phyloP scores from a whole-genome alignment of 2,113 vertebrate species.

The Melanerpes aurifrons region DNA sequence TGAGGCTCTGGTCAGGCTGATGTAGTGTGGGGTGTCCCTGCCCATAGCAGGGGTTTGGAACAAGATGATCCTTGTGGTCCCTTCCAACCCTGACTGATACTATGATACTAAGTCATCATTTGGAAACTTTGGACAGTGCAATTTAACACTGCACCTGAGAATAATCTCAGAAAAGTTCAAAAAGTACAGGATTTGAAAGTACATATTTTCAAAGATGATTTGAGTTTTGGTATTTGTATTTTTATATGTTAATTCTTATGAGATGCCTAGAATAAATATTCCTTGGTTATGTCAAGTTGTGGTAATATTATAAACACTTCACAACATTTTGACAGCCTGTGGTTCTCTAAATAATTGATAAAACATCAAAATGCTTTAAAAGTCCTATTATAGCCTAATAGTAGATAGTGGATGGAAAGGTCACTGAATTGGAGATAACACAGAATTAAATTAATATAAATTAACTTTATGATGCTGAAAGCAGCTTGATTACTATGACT shows the following conservation, averaged over 20 bases:
- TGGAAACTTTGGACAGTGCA: not conserved
- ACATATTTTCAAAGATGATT: not conserved
- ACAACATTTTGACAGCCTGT: not conserved
- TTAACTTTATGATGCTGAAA: conserved; percentile 27
- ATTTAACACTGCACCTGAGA: not conserved
- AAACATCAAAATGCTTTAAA: conserved; percentile 39
- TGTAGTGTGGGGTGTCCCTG: no score
- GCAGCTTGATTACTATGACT: not conserved
- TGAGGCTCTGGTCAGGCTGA: no score
- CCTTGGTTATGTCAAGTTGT: not conserved
- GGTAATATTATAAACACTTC: not conserved
- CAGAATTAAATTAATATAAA: not conserved
- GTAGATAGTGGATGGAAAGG: not conserved
- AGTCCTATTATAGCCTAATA: not conserved
- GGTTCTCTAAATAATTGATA: not conserved
- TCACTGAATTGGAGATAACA: conserved; percentile 4
- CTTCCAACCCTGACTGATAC: no score
- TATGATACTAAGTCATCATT: not conserved
- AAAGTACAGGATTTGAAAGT: not conserved
- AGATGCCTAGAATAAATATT: not conserved
- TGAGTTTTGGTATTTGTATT: not conserved
- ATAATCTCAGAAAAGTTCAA: not conserved
- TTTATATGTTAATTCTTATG: not conserved
- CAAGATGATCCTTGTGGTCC: no score
- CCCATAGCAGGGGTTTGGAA: no score